Evolutionary conservation across 2,113 vertebrate genomes (phyloP).

Genomic region (Mungos mungo): DNA sequence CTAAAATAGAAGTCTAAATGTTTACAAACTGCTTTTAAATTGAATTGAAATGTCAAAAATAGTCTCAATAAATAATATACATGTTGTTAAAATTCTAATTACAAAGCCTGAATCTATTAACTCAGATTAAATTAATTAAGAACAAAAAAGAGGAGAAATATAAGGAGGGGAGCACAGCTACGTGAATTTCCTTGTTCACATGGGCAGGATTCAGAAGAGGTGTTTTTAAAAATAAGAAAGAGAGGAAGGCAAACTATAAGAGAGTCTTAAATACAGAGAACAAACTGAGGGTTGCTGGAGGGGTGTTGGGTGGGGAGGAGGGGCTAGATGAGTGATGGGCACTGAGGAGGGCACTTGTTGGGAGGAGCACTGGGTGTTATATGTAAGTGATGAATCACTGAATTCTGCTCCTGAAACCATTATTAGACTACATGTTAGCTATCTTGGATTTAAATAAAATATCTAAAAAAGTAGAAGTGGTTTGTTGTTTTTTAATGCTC

Average conservation of each 20-base stretch:
- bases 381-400: too few species aligned
- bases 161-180: background rate
- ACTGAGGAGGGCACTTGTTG: too few species aligned
- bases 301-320: too few species aligned
- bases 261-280: too few species aligned
- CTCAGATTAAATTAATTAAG: conserved; percentile 13
- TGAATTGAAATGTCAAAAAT: conserved; percentile 52
- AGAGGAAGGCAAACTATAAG: too few species aligned
- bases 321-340: too few species aligned
- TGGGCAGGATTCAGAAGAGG: background rate
- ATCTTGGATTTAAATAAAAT: too few species aligned
- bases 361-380: too few species aligned
- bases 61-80: background rate
- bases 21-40: background rate
- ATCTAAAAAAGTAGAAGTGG: background rate
- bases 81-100: conserved; percentile 38
- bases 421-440: too few species aligned
- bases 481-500: background rate
- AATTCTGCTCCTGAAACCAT: too few species aligned
- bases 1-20: conserved; percentile 44
- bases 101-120: background rate
- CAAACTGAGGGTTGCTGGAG: too few species aligned
- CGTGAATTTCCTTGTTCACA: background rate
- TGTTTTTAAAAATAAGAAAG: too few species aligned
- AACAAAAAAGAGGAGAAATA: background rate